Evolutionary conservation across 1,140 invertebrate species (phyloP), one percentile per base, ranked within the genome.

Genomic region (Aphidius ervi): DNA sequence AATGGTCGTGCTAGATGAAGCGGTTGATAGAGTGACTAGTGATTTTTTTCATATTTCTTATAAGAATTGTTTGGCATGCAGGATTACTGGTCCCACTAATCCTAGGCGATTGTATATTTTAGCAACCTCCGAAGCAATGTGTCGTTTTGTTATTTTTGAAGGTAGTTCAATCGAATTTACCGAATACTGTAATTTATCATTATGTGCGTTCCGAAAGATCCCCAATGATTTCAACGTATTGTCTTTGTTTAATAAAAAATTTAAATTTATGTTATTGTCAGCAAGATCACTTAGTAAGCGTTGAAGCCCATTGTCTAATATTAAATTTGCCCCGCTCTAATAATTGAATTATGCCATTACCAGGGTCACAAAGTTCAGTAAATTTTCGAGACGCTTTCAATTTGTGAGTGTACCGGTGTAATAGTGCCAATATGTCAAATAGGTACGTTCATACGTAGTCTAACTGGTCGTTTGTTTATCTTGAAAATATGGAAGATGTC

Each of bases 41-140:
- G 58, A 49, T 58, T 63, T 63, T 3, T 63, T 56, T 70, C 73
- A 73, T 0, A 77, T 6, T 42, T 65, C 58, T 62, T 78, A 73
- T 16, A 78, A 66, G 5, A 78, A 56, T 1, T 71, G 58, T 62
- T 78, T 77, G 0, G 67, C 67, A 5, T n/a, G 43, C 9, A 78
- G 57, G 7, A 68, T 68, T 1, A 73, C 59, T 9, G 78, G 77
- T 0, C 68, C 58, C 3, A 76, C 47, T 23, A 72, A 63, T 45
- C 75, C 75, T 10, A 71, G 46, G 31, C 66, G 68, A 63, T 75
- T 72, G 59, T 64, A 75, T 5, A 74, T 67, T 63, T 70, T 55
- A 2, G 73, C 70, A n/a, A 75, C 68, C 23, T 63, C 46, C 5
- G 72, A 72, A 41, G 74, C 46, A 31, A 75, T 57, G 5, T 59